Percentiles rank a stretch among this genome's conserved stretches.
Conservation (phyloP, 2,888 invertebrate genomes). For the Vesta saturnalis region DNA sequence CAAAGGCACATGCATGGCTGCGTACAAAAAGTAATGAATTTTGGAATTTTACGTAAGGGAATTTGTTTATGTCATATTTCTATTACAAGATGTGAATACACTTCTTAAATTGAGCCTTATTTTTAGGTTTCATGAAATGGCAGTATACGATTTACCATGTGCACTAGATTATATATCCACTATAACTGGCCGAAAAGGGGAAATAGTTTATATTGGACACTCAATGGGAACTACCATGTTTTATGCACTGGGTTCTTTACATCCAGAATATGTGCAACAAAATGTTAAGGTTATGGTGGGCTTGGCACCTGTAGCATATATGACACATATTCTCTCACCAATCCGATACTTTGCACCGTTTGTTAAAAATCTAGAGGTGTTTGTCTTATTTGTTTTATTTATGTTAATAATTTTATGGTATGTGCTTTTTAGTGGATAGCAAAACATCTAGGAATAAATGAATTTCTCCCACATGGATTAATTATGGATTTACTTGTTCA, state of each 20-base stretch:
- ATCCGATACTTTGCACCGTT: conserved; percentile 74
- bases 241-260: conserved; percentile 74
- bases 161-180: conserved; percentile 76
- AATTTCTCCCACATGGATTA: conserved; percentile 76
- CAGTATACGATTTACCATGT: conserved; percentile 85
- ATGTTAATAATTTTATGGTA: neutral
- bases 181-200: conserved; percentile 62
- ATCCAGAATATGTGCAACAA: conserved; percentile 72
- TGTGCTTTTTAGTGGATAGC: conserved; percentile 66
- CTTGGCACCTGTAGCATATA: conserved; percentile 76
- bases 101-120: neutral
- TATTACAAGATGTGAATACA: neutral
- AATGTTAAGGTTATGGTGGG: conserved; percentile 74
- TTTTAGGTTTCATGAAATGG: conserved; percentile 92
- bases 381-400: too few species aligned
- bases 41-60: conserved; percentile 71
- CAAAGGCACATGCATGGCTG: conserved; percentile 69
- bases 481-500: conserved; percentile 70
- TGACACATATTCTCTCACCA: conserved; percentile 73
- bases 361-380: conserved; percentile 68
- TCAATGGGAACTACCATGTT: conserved; percentile 89
- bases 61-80: neutral
- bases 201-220: conserved; percentile 84
- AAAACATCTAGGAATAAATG: conserved; percentile 73
- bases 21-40: conserved; percentile 69